Evolutionary conservation across 2,797 vertebrate species (phyloP), one percentile per base, ranked within the genome.

Genomic region (Meda fulgida): DNA sequence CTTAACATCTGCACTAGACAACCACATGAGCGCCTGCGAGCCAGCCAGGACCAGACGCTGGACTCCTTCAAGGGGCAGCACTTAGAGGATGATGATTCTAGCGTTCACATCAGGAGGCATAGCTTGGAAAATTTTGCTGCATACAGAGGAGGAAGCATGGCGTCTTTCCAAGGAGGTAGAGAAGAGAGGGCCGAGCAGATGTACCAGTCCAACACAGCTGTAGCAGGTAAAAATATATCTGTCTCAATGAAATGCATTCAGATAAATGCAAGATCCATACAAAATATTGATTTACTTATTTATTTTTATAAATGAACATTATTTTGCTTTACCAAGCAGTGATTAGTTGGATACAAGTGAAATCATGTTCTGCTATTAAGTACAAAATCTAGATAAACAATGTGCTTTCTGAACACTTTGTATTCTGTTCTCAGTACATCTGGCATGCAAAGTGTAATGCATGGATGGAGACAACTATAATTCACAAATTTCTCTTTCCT

Each of bases 111-210:
- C 93, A 97, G 96, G 93, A 96, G 96, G 92, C 95, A 96, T 91
- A 96, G 94, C 86, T 95, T 96, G 78, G 92, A 96, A 91, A 96
- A 97, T 81, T 99, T 98, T 94, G 97, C 96, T 88, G 93, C 95
- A 0, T 97, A 96, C 92, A 95, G 94, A 93, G 97, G 97, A 91
- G 97, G 97, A 92, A 96, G 97, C 93, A 92, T 97, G 89, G 96
- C 97, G 89, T 94, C 96, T 83, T 98, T 99, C 94, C 97, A 96
- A 91, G 94, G 95, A 84, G 94, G 93, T 86, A 94, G 95, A 89
- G 97, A 96, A 90, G 96, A 98, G 78, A 95, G 91, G 72, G 91
- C 89, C 14, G 89, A 90, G 88, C 93, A 93, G 90, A 92, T 94
- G 88, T 97, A 94, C 1, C 94, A 96, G 86, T 94, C 96, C 77